Evolutionary conservation across 1,140 invertebrate genomes (phyloP), one percentile per base, ranked within the genome.

Genomic region (Archivesica marissinica): DNA sequence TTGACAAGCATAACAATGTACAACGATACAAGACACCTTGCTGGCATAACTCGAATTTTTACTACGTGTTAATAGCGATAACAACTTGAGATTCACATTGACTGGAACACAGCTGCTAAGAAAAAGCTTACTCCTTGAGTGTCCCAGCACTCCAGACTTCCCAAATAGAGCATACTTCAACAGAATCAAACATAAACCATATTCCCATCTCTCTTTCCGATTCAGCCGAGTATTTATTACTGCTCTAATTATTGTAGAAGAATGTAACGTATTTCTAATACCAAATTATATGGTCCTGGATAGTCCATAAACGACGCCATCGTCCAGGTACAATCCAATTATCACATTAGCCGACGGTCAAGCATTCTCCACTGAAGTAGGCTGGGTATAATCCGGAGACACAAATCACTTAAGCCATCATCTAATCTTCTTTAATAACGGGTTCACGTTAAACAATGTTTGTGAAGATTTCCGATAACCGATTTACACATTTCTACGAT

Each of bases 1-100:
- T 68, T 68, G 64, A 68, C 64, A 47, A 68, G 38, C 35, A 44
- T 44, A 47, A 30, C 50, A 47, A 72, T 47, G 38, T 72, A 33
- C 4, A 64, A 1, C 41, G 39, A 47, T 50, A 72, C 17, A 33
- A 72, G 41, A 47, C 39, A 47, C 39, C 44, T 23, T n/a, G 50
- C 13, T 30, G 25, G 68, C 68, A 72, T 72, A 72, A 33, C 68
- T 72, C 23, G 50, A 50, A 72, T 72, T 52, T 50, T 72, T 72
- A 72, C 41, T 72, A 72, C 25, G 15, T 23, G 20, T 3, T 72
- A 72, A 7, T 33, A 64, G 23, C 7, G 20, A 7, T 64, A 17
- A 64, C 59, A 64, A 35, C 25, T 17, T 64, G 30, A 2, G 59
- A 20, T 28, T 64, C 30, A 64, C n/a, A 1, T 25, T 13, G 17